Conservation (phyloP, 2,888 invertebrate species). For the Amiota mariae region DNA sequence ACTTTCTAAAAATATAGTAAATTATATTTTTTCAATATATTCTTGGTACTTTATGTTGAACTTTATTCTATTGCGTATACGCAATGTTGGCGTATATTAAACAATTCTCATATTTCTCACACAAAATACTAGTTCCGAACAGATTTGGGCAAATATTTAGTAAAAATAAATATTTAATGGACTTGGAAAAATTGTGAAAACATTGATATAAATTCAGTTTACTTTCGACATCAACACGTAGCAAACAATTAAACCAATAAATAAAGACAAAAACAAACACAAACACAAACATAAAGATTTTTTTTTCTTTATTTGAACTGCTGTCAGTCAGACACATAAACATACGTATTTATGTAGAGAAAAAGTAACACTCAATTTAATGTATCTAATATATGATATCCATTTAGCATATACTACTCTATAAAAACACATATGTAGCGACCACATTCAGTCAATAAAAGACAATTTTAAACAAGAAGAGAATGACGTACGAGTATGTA, state of each 20-base stretch:
- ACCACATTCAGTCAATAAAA: slow-evolving; percentile 48
- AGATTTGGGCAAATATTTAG: slow-evolving; percentile 48
- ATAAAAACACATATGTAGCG: slow-evolving; percentile 31
- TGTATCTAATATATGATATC: no score
- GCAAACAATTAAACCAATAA: neutral
- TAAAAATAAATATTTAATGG: slow-evolving; percentile 60
- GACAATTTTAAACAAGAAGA: slow-evolving; percentile 50
- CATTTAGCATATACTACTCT: no score
- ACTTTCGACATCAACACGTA: slow-evolving; percentile 17
- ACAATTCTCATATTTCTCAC: neutral
- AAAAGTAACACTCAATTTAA: no score
- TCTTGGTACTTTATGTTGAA: neutral
- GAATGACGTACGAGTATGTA: slow-evolving; percentile 33
- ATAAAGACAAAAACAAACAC: no score
- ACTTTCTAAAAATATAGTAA: no score
- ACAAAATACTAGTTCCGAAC: neutral
- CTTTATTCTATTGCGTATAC: neutral
- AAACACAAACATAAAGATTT: no score
- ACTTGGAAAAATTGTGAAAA: slow-evolving; percentile 52
- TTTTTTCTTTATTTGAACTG: no score
- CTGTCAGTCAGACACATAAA: slow-evolving; percentile 11
- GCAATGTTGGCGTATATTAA: neutral
- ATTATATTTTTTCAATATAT: no score
- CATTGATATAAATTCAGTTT: slow-evolving; percentile 52
- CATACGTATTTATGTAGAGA: neutral